Conservation (phyloP, 2,113 vertebrate species). For the Rhinoptilus africanus region DNA sequence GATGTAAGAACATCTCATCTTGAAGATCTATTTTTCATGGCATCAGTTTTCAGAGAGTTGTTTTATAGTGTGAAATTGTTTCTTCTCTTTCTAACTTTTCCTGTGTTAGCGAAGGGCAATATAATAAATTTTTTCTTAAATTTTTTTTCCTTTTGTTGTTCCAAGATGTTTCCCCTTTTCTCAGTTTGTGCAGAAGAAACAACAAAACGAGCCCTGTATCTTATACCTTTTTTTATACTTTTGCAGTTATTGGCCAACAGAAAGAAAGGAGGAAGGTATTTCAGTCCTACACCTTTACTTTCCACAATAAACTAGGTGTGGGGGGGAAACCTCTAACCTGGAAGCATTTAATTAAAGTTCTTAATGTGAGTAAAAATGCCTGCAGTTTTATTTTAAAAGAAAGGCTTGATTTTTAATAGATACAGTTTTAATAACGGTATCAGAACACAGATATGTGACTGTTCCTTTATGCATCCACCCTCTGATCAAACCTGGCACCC, state of each 20-base stretch:
- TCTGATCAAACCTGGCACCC: neutral
- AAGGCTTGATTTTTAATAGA: neutral
- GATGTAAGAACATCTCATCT: neutral
- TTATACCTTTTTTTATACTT: neutral
- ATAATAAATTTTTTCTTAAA: neutral
- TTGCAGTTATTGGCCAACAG: neutral
- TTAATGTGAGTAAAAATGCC: neutral
- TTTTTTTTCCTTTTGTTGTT: neutral
- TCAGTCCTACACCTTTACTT: neutral
- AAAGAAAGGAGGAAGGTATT: neutral
- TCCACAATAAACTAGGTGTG: neutral
- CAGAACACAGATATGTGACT: neutral
- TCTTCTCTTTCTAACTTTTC: neutral
- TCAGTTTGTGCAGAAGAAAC: neutral
- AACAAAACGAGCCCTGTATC: neutral
- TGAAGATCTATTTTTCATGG: neutral
- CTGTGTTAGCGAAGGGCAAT: neutral
- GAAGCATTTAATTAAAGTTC: neutral
- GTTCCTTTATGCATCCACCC: neutral
- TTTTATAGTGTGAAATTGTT: neutral
- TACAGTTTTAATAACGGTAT: neutral
- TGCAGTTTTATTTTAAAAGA: neutral
- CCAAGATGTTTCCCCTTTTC: neutral
- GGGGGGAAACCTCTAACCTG: neutral
- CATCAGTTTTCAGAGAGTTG: neutral